Conservation (phyloP, 1,140 invertebrate species). For the Leptopilina clavipes region DNA sequence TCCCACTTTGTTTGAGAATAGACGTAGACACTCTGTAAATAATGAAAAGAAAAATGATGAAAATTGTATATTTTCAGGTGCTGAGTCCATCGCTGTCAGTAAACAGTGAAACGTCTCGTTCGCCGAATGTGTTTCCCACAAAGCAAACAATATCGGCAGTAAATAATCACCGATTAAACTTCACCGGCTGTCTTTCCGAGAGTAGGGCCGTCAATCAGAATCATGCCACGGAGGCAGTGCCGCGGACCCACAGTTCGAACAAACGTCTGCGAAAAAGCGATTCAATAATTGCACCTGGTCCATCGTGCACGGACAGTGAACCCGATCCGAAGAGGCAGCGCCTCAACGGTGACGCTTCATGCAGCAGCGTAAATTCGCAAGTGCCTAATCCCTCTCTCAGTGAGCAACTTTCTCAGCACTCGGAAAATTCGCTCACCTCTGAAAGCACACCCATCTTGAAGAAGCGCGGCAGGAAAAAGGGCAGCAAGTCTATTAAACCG, state of each 20-base stretch:
- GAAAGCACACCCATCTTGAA: conserved; percentile 69
- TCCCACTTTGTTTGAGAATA: too few relatives aligned
- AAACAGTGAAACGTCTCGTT: conserved; percentile 69
- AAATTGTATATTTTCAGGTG: conserved; percentile 56
- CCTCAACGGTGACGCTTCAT: conserved; percentile 69
- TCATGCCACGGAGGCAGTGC: conserved; percentile 73
- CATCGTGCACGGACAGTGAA: conserved; percentile 52
- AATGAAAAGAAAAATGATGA: background rate
- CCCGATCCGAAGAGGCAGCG: conserved; percentile 63
- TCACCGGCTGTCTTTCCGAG: conserved; percentile 48
- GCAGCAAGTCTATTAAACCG: conserved; percentile 78
- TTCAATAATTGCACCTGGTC: conserved; percentile 40
- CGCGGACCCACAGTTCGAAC: conserved; percentile 79
- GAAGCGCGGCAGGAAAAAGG: conserved; percentile 82
- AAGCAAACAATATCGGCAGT: conserved; percentile 59
- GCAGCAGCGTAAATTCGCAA: conserved; percentile 68
- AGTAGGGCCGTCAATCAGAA: conserved; percentile 62
- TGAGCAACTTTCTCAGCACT: conserved; percentile 43
- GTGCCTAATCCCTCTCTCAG: conserved; percentile 71
- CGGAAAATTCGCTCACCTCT: conserved; percentile 47
- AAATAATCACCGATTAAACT: conserved; percentile 66
- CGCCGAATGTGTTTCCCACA: conserved; percentile 65
- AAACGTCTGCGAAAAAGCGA: conserved; percentile 79
- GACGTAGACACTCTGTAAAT: too few relatives aligned
- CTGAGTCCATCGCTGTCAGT: conserved; percentile 69